Evolutionary conservation across 2,113 vertebrate species (phyloP), one percentile per base, ranked within the genome.

Genomic region (Myanophis thanlyinensis): DNA sequence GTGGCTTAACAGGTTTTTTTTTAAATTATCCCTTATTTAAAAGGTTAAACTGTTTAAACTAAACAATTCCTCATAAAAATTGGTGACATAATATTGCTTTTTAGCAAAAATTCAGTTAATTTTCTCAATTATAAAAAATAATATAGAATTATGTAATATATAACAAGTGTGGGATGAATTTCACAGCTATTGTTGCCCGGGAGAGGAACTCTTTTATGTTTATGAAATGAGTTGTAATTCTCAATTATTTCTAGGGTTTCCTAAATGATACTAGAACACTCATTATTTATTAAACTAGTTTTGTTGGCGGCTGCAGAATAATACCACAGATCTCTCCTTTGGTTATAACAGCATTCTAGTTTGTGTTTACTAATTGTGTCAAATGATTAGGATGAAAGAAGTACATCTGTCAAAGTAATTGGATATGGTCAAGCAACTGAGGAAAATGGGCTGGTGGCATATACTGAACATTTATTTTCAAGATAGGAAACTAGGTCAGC

Each of bases 311-410:
- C 93, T 93, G 89, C 92, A 95, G 87, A 91, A 90, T 91, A 94
- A 91, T 53, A 94, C 85, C 0, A 84, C 30, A 48, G 94, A 88
- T 87, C 94, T 96, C 93, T 95, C 92, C 88, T 91, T 47, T 0
- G 0, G 87, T 93, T 95, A 97, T 95, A 96, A 96, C 80, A 87
- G 90, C 49, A 92, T 90, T 93, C 93, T 96, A 95, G 95, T 96
- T 93, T 92, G 88, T 93, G 73, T 92, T 91, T 96, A 96, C 94
- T 0, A 20, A 95, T 94, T 91, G 91, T 59, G 80, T 93, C 89
- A 88, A 95, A 96, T 1, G n/a, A 94, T 94, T 93, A 93, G 49
- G 62, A 91, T 18, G 0, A 93, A 20, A 94, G 91, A 96, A 95
- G 93, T 3, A n/a, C 91, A 91, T 94, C 91, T 96, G 92, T 93